phyloP scores from a whole-genome alignment of 2,797 vertebrate species.

The Acanthiza pusilla region DNA sequence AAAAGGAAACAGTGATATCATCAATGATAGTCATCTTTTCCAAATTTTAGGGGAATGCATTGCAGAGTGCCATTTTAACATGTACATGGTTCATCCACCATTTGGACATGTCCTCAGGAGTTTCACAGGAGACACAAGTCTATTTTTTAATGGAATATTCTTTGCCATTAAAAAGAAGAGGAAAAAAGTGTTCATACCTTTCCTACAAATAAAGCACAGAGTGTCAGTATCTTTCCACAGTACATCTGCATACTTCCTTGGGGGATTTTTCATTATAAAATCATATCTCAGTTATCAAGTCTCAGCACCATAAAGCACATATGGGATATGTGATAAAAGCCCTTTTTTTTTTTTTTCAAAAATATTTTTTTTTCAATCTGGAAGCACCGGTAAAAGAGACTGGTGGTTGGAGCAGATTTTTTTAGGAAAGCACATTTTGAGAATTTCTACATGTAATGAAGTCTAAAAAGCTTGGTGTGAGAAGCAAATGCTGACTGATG shows the following conservation, averaged over 20 bases:
- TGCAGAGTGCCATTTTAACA: neutral
- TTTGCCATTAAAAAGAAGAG: neutral
- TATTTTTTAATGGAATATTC: neutral
- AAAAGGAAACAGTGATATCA: neutral
- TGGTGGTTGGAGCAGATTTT: neutral
- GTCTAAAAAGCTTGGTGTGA: neutral
- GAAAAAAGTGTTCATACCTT: neutral
- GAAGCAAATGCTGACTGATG: neutral
- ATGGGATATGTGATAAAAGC: constrained; percentile 2
- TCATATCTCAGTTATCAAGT: constrained; percentile 26
- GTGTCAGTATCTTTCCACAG: constrained; percentile 3
- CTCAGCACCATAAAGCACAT: constrained; percentile 4
- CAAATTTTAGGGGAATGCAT: neutral
- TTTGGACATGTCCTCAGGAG: neutral
- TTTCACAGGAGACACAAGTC: neutral
- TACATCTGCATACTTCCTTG: neutral
- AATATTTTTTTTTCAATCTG: neutral
- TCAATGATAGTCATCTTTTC: neutral
- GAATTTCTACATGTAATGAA: neutral
- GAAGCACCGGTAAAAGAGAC: neutral
- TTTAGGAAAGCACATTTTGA: neutral
- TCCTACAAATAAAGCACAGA: neutral
- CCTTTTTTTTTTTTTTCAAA: neutral
- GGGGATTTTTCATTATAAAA: constrained; percentile 39
- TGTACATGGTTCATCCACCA: neutral